Percentiles rank a stretch among this genome's conserved stretches.
phyloP scores from a whole-genome alignment of 1,140 invertebrate genomes.

The Solenopsis fugax region DNA sequence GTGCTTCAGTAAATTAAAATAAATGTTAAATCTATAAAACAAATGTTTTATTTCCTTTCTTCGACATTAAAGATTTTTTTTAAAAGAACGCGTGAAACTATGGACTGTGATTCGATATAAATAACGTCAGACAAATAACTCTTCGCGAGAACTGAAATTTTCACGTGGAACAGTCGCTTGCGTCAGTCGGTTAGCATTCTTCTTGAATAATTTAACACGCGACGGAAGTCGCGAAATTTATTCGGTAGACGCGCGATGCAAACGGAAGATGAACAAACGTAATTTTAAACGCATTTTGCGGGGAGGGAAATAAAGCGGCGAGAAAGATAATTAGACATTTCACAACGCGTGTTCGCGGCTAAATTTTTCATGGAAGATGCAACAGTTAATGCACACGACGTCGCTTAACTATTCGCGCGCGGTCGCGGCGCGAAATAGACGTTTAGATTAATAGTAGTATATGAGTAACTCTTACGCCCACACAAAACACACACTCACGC shows the following conservation, averaged over 20 bases:
- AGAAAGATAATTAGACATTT: slow-evolving; percentile 1
- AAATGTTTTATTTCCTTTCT: neutral
- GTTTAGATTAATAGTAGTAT: slow-evolving; percentile 54
- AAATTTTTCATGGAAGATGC: neutral
- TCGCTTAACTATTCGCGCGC: neutral
- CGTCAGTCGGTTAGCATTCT: neutral
- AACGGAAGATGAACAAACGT: neutral
- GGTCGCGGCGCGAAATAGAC: neutral
- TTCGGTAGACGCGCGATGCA: neutral
- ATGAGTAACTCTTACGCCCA: slow-evolving; percentile 33
- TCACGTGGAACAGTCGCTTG: neutral
- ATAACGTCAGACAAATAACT: neutral
- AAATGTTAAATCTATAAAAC: neutral
- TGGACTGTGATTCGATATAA: neutral
- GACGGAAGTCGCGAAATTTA: slow-evolving; percentile 14
- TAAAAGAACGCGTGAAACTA: neutral
- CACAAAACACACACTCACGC: neutral
- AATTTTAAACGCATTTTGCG: neutral
- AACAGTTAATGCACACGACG: neutral
- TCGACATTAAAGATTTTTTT: neutral
- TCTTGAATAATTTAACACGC: slow-evolving; percentile 10
- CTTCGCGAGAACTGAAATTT: neutral
- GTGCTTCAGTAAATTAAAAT: neutral
- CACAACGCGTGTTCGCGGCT: neutral
- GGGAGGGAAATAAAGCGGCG: neutral